Base-by-base conservation (phyloP, 2,113 vertebrate genomes). In the Neopipo cinnamomea region DNA sequence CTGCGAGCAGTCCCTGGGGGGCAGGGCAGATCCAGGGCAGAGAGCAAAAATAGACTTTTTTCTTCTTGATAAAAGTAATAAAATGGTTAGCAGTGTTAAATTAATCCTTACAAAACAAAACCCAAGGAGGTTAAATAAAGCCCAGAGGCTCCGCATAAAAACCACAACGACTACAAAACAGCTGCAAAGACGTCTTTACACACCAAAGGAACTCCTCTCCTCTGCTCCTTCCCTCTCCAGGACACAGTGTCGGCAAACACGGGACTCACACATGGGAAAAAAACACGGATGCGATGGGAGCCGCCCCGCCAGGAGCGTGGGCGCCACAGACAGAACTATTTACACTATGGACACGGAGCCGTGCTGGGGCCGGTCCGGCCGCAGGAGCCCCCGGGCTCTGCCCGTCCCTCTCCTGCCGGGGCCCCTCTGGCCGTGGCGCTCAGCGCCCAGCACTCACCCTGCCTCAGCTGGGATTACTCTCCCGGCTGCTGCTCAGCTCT, bases 401-500 rank as follows among this genome's bases (percentile, higher is more conserved):
- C 86, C 89, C 52, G 18, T 47, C 58, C 56, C 27, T 46, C 76
- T 85, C 1, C 70, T 44, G 83, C 91, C 3, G 3, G 71, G 73
- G 47, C 35, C 55, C 31, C 59, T 52, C 63, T 4, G 2, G 75
- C 58, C 9, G 5, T 3, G 47, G 93, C 39, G 68, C 88, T 18
- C 22, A 24, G 78, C 2, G 4, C 81, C 15, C 11, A 47, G 67
- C 58, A 2, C 33, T 88, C 3, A 2, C 2, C 1, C 21, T 61
- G 21, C 50, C 56, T 70, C 41, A 7, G 59, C 21, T 90, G 52
- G 95, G 70, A 41, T 96, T 42, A 8, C 95, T 61, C 74, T 97
- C 97, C 62, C 93, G 65, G 73, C 97, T 98, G 98, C 84, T 66
- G 92, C 63, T 99, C 98, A 94, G 98, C 61, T 97, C 98, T 59